phyloP scores from a whole-genome alignment of 2,113 vertebrate genomes.

The Paracanthobrama guichenoti region DNA sequence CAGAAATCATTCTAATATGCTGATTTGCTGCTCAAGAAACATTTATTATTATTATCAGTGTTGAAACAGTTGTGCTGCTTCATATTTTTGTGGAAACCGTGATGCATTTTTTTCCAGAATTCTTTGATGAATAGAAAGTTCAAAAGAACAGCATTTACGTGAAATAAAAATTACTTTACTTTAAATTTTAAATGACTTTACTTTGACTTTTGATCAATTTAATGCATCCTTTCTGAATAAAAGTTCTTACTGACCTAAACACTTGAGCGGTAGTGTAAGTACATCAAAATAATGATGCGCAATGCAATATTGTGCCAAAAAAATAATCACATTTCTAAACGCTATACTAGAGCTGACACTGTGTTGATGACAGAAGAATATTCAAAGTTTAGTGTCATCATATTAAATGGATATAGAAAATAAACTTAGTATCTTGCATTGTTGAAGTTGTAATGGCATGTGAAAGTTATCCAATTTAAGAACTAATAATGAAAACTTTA shows the following conservation, averaged over 20 bases:
- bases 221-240: neutral
- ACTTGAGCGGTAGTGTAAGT: neutral
- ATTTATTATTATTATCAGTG: no score
- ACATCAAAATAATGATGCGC: neutral
- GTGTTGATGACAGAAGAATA: neutral
- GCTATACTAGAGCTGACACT: neutral
- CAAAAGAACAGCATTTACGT: no score
- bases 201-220: neutral
- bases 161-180: no score
- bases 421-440: neutral
- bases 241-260: no score
- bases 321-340: neutral
- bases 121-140: no score
- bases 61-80: no score
- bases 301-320: neutral
- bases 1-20: no score
- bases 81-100: no score
- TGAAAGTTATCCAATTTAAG: neutral
- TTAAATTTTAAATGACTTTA: neutral
- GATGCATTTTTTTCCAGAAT: no score
- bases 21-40: no score
- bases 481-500: no score
- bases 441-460: neutral
- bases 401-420: neutral
- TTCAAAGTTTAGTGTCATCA: neutral